A percentile compares a stretch with the other conserved stretches of the same genome.
These are phyloP conservation scores for Vultur gryphus DNA, from an alignment of 2,797 vertebrate species.

Conservation along the genomic window DNA sequence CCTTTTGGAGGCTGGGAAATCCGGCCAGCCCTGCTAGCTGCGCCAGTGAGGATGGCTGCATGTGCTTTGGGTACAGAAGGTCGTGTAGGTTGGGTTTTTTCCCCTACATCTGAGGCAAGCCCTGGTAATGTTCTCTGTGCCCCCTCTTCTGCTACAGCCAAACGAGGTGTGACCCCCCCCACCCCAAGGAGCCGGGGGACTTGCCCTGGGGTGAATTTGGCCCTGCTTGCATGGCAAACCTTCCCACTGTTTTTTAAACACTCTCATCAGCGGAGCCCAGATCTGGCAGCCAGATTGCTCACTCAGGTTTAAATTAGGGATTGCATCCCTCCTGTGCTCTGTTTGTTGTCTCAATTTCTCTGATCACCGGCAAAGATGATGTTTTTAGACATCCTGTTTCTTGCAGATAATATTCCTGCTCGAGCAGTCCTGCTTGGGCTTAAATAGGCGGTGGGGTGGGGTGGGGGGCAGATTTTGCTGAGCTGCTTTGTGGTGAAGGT, in stretches of 20 bases:
- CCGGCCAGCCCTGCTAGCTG: not conserved
- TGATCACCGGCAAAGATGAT: constrained; percentile 1
- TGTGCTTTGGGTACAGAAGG: not conserved
- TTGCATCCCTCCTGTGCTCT: constrained; percentile 30
- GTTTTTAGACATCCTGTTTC: not conserved
- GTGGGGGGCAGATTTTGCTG: not conserved
- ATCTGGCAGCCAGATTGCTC: not conserved
- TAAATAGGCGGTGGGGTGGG: not conserved
- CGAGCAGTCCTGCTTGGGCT: not conserved
- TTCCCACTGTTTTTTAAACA: not conserved
- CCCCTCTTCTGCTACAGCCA: not conserved
- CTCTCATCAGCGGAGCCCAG: not conserved
- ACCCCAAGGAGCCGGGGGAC: not conserved
- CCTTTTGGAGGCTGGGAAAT: not conserved
- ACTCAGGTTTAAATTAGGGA: not conserved
- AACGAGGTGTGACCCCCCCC: not conserved
- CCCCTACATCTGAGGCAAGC: not conserved
- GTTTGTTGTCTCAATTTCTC: constrained; percentile 35
- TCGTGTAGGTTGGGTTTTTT: not conserved
- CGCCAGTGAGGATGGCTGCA: rapidly evolving
- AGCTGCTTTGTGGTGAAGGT: not conserved
- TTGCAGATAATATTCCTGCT: constrained; percentile 22
- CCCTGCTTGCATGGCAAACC: not conserved
- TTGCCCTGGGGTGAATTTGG: not conserved
- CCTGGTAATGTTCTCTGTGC: not conserved